Conservation (phyloP, 2,797 vertebrate genomes). For the Tauraco hartlaubi region DNA sequence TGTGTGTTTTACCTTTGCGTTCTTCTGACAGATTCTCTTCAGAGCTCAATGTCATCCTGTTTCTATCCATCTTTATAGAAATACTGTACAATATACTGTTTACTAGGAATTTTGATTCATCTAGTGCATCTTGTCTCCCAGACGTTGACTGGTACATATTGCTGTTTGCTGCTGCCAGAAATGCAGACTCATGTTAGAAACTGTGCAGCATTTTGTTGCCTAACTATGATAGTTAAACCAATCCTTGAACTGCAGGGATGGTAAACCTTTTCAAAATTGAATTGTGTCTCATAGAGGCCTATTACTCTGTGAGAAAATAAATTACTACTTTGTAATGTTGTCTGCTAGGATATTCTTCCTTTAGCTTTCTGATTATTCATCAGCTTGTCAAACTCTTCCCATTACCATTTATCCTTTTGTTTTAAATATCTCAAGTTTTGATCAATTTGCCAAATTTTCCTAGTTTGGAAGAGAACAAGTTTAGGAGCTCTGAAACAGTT, state of each 20-base stretch:
- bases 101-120: constrained; percentile 17
- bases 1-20: background rate
- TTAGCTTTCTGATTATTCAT: constrained; percentile 4
- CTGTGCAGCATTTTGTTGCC: background rate
- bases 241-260: background rate
- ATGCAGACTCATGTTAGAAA: background rate
- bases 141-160: background rate
- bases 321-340: constrained; percentile 27
- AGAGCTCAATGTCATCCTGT: background rate
- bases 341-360: constrained; percentile 10
- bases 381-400: background rate
- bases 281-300: background rate
- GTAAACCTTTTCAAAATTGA: constrained; percentile 1
- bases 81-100: background rate
- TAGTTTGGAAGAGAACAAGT: background rate
- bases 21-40: background rate
- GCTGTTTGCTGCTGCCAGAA: constrained; percentile 23
- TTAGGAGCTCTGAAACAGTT: background rate
- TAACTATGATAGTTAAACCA: background rate
- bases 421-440: background rate
- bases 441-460: background rate
- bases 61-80: background rate
- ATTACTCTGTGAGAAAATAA: constrained; percentile 48
- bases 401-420: background rate
- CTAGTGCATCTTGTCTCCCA: constrained; percentile 2